Conservation (phyloP, 1,140 invertebrate genomes). For the Riptortus pedestris region DNA sequence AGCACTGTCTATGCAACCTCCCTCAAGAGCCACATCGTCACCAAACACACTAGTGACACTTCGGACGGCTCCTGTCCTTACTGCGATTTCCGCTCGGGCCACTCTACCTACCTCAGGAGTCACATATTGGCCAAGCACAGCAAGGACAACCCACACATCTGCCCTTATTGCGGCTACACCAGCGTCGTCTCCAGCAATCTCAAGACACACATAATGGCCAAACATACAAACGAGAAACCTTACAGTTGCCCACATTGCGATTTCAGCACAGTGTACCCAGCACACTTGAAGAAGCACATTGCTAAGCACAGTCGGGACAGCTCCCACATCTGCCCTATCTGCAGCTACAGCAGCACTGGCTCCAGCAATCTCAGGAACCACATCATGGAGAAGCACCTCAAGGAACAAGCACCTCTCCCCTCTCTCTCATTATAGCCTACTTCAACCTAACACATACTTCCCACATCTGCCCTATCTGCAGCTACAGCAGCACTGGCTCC, state of each 20-base stretch:
- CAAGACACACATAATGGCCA: neutral
- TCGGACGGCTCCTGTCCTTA: neutral
- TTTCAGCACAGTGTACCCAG: too few relatives aligned
- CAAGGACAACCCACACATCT: neutral
- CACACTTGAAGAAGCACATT: too few relatives aligned
- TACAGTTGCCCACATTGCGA: too few relatives aligned
- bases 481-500: neutral
- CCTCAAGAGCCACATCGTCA: neutral
- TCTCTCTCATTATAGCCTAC: too few relatives aligned
- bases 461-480: neutral
- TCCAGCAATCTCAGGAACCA: neutral
- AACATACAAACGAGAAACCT: too few relatives aligned
- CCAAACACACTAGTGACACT: neutral
- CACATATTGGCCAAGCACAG: neutral
- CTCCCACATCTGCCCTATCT: neutral
- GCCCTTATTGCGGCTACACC: constrained; percentile 3
- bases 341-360: neutral
- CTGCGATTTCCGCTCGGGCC: constrained; percentile 6
- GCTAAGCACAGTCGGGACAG: neutral
- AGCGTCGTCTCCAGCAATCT: neutral
- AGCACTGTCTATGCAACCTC: neutral
- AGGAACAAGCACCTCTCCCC: neutral
- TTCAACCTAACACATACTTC: neutral
- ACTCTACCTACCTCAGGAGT: neutral
- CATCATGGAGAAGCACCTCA: neutral